Evolutionary conservation across 2,888 invertebrate species (phyloP).

Genomic region (Glyphotaelius pellucidus): DNA sequence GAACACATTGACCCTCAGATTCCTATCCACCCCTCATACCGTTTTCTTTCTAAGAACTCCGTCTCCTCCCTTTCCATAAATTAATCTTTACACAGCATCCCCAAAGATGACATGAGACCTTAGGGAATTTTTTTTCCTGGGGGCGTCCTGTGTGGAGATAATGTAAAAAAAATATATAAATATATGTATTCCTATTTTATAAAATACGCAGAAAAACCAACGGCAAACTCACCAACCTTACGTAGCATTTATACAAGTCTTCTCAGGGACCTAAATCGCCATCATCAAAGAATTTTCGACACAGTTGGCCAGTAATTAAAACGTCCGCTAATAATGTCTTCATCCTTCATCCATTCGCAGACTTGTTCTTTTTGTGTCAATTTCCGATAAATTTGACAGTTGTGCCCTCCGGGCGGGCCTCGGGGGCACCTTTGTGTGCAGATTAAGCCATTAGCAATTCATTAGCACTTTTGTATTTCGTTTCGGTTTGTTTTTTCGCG

Average conservation of each 20-base stretch:
- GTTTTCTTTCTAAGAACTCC: too few species aligned
- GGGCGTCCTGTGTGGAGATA: too few species aligned
- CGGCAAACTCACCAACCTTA: background rate
- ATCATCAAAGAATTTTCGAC: background rate
- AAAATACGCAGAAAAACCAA: too few species aligned
- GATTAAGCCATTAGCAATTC: conserved; percentile 55
- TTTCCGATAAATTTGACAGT: conserved; percentile 32
- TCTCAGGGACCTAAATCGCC: background rate
- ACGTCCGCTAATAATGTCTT: conserved; percentile 27
- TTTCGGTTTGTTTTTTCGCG: conserved; percentile 16
- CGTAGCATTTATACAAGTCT: background rate
- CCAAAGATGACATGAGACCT: too few species aligned
- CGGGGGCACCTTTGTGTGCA: conserved; percentile 54
- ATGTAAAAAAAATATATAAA: too few species aligned
- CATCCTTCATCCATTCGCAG: background rate
- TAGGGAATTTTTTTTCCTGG: too few species aligned
- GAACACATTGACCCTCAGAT: too few species aligned
- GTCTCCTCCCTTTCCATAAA: too few species aligned
- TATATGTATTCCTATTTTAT: too few species aligned
- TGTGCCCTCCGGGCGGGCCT: background rate
- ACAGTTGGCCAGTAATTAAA: background rate
- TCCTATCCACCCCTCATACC: too few species aligned
- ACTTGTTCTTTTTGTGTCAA: background rate
- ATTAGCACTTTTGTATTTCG: conserved; percentile 51
- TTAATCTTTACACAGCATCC: too few species aligned